Evolutionary conservation across 2,797 vertebrate species (phyloP), one percentile per base, ranked within the genome.

Genomic region (Enteromius argenteus): DNA sequence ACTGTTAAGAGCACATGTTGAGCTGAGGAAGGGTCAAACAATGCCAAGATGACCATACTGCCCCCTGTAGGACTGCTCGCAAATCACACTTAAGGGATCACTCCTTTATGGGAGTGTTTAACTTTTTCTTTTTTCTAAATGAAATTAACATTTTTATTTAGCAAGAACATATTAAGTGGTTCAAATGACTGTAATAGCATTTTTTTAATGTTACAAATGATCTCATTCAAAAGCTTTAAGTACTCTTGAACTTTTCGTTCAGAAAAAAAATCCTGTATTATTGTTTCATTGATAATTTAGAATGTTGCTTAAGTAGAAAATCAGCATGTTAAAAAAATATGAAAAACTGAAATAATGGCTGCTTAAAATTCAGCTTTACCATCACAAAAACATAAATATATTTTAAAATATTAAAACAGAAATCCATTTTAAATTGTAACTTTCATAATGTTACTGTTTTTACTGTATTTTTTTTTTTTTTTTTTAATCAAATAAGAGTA

Each of bases 11-110:
- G 49, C 68, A 81, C 73, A 79, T 75, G 71, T 60, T 88, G 56
- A 84, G 82, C 19, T 27, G 69, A 66, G 19, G 42, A 58, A 19
- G 51, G 32, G 66, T 46, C 56, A 62, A 79, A 78, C 66, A 39
- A 27, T 37, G 71, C 58, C 72, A 76, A 85, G 91, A 91, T 89
- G 87, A 87, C 89, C 87, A 91, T 87, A 92, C 89, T 91, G 92
- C 91, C 92, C 90, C 89, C 92, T 91, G 85, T 89, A 86, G 85
- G 88, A 81, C 46, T 5, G 56, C 51, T 37, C 21, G 15, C 62
- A 89, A 84, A 91, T 37, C 89, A 86, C 64, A 74, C n/a, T 62
- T 51, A n/a, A 27, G n/a, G 21, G 62, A 71, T 53, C 10, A n/a
- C n/a, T 58, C 21, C 10, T n/a, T 42, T n/a, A 23, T 53, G 30